Percentiles rank a stretch among this genome's conserved stretches.
phyloP scores from a whole-genome alignment of 2,888 invertebrate genomes.

The Nematopogon swammerdamellus region DNA sequence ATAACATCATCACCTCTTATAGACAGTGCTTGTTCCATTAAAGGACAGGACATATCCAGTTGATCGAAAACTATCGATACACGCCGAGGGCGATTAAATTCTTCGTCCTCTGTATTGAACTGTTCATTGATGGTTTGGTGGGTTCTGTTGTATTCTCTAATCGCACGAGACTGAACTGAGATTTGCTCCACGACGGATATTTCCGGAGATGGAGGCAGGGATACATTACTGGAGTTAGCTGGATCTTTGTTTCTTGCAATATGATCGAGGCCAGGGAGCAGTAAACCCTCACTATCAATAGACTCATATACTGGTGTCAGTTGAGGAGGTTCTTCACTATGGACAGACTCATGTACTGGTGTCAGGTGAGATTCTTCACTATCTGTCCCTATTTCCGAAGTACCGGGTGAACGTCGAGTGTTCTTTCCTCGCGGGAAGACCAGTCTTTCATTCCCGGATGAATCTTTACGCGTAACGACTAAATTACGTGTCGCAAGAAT shows the following conservation, averaged over 20 bases:
- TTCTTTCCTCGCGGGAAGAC: background rate
- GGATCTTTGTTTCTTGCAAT: background rate
- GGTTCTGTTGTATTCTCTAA: background rate
- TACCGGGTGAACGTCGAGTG: background rate
- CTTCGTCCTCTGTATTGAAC: background rate
- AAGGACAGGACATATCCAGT: background rate
- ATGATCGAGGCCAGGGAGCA: background rate
- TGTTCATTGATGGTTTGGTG: background rate
- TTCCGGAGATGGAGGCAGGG: background rate
- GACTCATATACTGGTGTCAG: background rate
- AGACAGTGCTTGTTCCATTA: background rate
- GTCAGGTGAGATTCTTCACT: background rate
- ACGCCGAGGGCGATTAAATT: background rate
- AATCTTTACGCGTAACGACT: background rate
- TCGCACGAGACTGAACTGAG: background rate
- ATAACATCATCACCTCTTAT: background rate
- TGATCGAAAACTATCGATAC: background rate
- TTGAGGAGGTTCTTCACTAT: background rate
- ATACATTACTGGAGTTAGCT: background rate
- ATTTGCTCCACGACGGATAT: background rate
- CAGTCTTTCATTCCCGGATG: background rate
- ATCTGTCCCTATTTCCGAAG: background rate
- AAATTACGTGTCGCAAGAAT: background rate
- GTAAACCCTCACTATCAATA: background rate
- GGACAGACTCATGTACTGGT: background rate